A percentile compares a stretch with the other conserved stretches of the same genome.
Conservation (phyloP, 1,140 invertebrate species). For the Melitaea cinxia region DNA sequence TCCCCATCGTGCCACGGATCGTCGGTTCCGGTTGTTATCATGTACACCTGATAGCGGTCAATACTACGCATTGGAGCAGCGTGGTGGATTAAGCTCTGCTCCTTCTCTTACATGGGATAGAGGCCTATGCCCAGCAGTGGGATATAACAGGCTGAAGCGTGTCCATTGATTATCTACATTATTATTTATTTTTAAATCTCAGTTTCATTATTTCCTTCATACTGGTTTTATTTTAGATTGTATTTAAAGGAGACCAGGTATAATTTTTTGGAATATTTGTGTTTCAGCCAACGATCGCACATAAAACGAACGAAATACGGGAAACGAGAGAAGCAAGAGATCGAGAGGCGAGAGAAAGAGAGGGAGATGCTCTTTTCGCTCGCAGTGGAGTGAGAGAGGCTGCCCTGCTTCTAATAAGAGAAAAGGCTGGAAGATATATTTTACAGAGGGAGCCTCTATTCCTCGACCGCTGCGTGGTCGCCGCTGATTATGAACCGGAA, state of each 20-base stretch:
- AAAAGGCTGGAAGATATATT: constrained; percentile 94
- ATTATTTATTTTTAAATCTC: too few species aligned
- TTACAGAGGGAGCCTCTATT: constrained; percentile 94
- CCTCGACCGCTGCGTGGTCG: constrained; percentile 94
- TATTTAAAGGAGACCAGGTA: neutral
- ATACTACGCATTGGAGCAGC: too few species aligned
- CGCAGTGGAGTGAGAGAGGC: constrained; percentile 91
- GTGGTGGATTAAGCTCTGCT: too few species aligned
- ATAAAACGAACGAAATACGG: constrained; percentile 77
- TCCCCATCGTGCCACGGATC: too few species aligned
- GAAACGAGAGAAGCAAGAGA: constrained; percentile 72
- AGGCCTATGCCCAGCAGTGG: too few species aligned
- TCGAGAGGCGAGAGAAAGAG: constrained; percentile 67
- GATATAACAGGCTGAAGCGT: too few species aligned
- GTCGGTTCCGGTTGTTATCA: too few species aligned
- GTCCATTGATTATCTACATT: too few species aligned
- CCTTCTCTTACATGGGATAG: too few species aligned
- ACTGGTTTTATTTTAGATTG: neutral
- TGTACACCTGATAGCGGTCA: too few species aligned
- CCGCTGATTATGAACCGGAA: constrained; percentile 92
- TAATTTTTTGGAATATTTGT: neutral
- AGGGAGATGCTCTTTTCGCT: constrained; percentile 80
- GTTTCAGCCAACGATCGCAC: constrained; percentile 73
- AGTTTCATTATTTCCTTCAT: too few species aligned
- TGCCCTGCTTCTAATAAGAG: constrained; percentile 92